These are phyloP conservation scores for Sebastes alutus DNA, from an alignment of 2,797 vertebrate species.

Conservation along the genomic window DNA sequence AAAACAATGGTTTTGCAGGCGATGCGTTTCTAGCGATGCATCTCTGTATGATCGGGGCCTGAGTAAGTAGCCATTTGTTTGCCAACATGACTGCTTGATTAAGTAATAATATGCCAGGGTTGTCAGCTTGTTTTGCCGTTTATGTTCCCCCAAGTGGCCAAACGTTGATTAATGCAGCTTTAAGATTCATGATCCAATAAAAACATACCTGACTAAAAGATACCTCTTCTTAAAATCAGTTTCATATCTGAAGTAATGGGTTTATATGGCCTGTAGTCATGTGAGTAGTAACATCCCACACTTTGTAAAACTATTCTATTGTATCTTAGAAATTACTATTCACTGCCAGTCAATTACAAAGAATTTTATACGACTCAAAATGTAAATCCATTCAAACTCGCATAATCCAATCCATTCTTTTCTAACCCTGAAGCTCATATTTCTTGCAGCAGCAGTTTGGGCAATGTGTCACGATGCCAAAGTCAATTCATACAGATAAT, in stretches of 20 bases:
- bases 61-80: background rate
- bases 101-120: background rate
- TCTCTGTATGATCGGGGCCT: too few relatives aligned
- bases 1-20: too few relatives aligned
- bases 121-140: background rate
- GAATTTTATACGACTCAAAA: slow-evolving; percentile 41
- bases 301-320: slow-evolving; percentile 24
- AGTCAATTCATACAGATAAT: slow-evolving; percentile 44
- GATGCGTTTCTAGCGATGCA: too few relatives aligned
- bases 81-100: background rate
- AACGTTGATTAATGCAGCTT: slow-evolving; percentile 35
- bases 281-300: slow-evolving; percentile 20
- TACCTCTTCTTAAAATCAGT: background rate
- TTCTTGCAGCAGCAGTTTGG: slow-evolving; percentile 34
- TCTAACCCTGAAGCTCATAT: slow-evolving; percentile 14
- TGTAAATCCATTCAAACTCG: slow-evolving; percentile 38
- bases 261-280: slow-evolving; percentile 7
- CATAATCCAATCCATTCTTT: slow-evolving; percentile 41
- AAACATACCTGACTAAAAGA: background rate
- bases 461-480: slow-evolving; percentile 37
- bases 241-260: background rate
- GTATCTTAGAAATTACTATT: slow-evolving; percentile 24
- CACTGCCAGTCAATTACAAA: slow-evolving; percentile 53
- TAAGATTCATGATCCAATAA: background rate
- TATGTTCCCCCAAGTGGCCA: background rate